Evolutionary conservation across 2,113 vertebrate species (phyloP).

Genomic region (Dipodomys ordii): DNA sequence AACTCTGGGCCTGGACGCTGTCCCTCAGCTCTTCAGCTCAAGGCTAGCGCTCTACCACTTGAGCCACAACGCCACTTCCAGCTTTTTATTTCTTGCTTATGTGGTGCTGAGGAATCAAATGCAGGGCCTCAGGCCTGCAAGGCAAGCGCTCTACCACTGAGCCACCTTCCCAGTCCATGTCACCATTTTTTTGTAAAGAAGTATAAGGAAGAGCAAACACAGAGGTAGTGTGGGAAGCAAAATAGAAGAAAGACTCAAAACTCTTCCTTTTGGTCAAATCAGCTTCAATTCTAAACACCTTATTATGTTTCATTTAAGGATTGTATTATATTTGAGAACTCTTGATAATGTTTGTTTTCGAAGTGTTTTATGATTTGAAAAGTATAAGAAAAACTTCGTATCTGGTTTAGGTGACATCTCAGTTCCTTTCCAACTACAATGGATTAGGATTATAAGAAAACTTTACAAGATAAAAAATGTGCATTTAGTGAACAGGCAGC

Average conservation of each 20-base stretch:
- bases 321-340: neutral
- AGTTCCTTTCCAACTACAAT: conserved; percentile 3
- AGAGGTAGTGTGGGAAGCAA: neutral
- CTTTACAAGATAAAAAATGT: conserved; percentile 20
- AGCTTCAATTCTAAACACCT: neutral
- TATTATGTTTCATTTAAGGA: too few relatives aligned
- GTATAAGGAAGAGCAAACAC: neutral
- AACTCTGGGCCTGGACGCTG: too few relatives aligned
- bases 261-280: neutral
- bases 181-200: neutral
- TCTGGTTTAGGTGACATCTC: neutral
- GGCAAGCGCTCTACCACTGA: too few relatives aligned
- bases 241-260: neutral
- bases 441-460: neutral
- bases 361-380: conserved; percentile 19
- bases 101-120: too few relatives aligned
- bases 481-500: conserved; percentile 28
- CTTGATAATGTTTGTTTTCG: neutral
- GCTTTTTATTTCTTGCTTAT: too few relatives aligned
- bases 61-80: too few relatives aligned
- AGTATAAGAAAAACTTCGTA: conserved; percentile 1
- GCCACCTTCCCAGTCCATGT: too few relatives aligned
- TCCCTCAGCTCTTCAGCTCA: too few relatives aligned
- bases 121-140: too few relatives aligned
- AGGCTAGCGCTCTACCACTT: too few relatives aligned